A percentile compares a stretch with the other conserved stretches of the same genome.
Conservation (phyloP, 2,113 vertebrate genomes). For the Stercorarius parasiticus region DNA sequence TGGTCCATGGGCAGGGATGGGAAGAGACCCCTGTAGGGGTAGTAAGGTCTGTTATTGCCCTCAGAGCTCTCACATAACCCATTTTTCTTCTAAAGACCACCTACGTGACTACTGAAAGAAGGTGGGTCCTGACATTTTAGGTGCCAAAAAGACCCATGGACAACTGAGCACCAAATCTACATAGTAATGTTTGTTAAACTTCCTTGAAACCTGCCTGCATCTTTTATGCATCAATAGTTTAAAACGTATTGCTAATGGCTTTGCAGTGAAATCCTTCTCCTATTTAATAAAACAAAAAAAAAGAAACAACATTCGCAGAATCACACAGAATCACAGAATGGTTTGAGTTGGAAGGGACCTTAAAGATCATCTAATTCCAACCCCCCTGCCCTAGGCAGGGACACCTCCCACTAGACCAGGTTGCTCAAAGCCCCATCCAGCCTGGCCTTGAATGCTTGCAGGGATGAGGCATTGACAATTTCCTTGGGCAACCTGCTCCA, state of each 20-base stretch:
- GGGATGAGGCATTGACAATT: too few species aligned
- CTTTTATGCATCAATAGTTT: background rate
- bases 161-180: background rate
- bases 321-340: too few species aligned
- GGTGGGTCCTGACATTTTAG: background rate
- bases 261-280: background rate
- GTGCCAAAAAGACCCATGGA: background rate
- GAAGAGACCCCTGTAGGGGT: rapidly evolving
- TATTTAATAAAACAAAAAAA: background rate
- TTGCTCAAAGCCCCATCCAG: too few species aligned
- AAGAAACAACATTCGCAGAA: background rate
- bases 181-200: background rate
- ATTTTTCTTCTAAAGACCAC: background rate
- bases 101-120: background rate
- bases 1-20: too few species aligned
- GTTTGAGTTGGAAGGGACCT: too few species aligned
- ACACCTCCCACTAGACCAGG: too few species aligned
- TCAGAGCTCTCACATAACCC: background rate
- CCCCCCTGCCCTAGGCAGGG: too few species aligned
- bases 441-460: too few species aligned
- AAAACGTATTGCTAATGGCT: rapidly evolving
- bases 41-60: background rate
- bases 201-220: background rate
- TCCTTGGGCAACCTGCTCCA: too few species aligned
- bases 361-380: too few species aligned